Evolutionary conservation across 2,113 vertebrate genomes (phyloP), one percentile per base, ranked within the genome.

Genomic region (Aegithalos caudatus): DNA sequence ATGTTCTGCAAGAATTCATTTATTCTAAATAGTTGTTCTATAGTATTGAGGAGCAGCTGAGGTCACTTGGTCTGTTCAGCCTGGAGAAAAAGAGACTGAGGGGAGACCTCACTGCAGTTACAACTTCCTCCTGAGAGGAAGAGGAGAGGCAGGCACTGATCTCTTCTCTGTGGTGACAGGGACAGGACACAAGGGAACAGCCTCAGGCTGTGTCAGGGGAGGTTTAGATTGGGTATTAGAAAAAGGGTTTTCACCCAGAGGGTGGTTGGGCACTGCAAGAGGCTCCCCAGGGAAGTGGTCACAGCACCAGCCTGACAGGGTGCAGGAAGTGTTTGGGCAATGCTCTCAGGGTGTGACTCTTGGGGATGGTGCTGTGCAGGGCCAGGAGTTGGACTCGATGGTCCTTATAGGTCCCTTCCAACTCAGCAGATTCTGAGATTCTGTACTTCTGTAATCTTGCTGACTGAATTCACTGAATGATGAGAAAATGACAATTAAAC

Each of bases 401-500:
- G 11, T 57, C 16, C 35, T 74, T 42, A 14, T 35, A 16, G 8
- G 14, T 17, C 13, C 21, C 21, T 66, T 76, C 53, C 44, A 51
- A 22, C 51, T 58, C 37, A 58, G 61, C 31, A 51, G 4, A 31
- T 37, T 58, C 62, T 67, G 51, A 42, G 70, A 16, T 29, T 57
- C 29, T 40, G 16, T 48, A 31, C 35, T 37, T 58, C 21, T 35
- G 25, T 51, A 62, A 90, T 54, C 66, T 60, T 62, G 40, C 38
- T 88, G 61, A 38, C 54, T 91, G 87, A 82, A 83, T 87, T 84
- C 67, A 86, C 66, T 3, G 15, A 38, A 61, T 27, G 24, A 93
- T 47, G 4, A 93, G 60, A 95, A 94, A 50, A 86, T 8, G 48
- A 40, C 61, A 67, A 90, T 92, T 94, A 94, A 81, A 95, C 38